Evolutionary conservation across 30 jellyfish, hydroid and myxozoan species (phyloP), one percentile per base, ranked within the genome.

Genomic region (Calvadosia cruxmelitensis): DNA sequence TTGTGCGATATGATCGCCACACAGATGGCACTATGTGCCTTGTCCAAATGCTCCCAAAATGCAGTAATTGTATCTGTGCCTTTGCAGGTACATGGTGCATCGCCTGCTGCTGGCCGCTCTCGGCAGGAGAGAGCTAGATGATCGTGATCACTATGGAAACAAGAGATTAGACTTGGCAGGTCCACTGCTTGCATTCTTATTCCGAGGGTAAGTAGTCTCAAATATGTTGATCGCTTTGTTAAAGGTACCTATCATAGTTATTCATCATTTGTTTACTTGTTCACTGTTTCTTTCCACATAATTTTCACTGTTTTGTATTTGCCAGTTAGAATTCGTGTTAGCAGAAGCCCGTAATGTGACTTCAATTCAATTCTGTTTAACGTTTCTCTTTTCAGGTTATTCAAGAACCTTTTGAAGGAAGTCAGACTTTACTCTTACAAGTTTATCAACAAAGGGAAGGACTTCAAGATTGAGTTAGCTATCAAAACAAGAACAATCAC

Each of bases 71-170:
- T 33, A 28, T 42, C 12, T 24, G 3, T 33, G 0, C 64, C 62
- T 50, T 50, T 25, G 25, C 65, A 86, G 96, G 57, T 93, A 93
- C 57, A 93, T 93, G 99, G 99, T 93, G 12, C 96, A 93, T 74
- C 72, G 96, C 12, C 75, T 93, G 2, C 69, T 93, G 52, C 74
- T 84, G 48, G 99, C 96, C 13, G 94, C 95, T 49, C 89, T 93
- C 25, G 99, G 97, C 1, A 68, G 99, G 48, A 77, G 96, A 29
- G 96, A 84, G 33, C 93, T 93, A 13, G 99, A 93, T 77, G 96
- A 93, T 84, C 95, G 99, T 67, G 99, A 93, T 84, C 99, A 93
- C 86, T 93, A 93, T 84, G 96, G 96, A 24, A 93, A 93, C 78
- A 93, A 93, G 64, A 68, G 99, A 27, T 71, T 93, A 31, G 99